Percentiles rank a stretch among this genome's conserved stretches.
Evolutionary conservation across 2,888 invertebrate genomes (phyloP).

Genomic region (Adineta ricciae): DNA sequence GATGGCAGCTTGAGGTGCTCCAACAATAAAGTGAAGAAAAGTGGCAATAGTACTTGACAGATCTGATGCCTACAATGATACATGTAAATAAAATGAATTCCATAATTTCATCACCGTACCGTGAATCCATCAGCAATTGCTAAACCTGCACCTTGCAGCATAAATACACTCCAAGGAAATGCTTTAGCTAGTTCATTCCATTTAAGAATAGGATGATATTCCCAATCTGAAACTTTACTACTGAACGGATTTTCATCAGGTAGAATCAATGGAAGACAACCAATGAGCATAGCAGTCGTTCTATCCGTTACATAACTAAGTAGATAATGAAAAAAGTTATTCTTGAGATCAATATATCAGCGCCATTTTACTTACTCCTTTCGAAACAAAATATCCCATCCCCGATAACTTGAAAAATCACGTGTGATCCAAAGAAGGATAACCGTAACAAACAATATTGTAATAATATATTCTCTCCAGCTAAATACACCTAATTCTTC

Average conservation of each 20-base stretch:
- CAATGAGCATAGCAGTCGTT: background rate
- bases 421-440: constrained; percentile 25
- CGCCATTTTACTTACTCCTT: background rate
- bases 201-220: background rate
- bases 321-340: background rate
- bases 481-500: background rate
- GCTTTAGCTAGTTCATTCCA: background rate
- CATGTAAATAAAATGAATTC: background rate
- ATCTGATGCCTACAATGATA: background rate
- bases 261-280: background rate
- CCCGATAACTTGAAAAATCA: constrained; percentile 4
- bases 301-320: background rate
- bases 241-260: background rate
- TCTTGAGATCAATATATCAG: background rate
- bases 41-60: background rate
- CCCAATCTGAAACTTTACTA: background rate
- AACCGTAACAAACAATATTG: background rate
- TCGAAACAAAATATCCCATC: constrained; percentile 25
- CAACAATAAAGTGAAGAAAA: background rate
- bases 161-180: constrained; percentile 16
- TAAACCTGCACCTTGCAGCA: constrained; percentile 6
- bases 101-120: background rate
- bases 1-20: background rate
- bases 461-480: constrained; percentile 16
- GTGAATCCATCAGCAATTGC: background rate